Conservation (phyloP, 2,113 vertebrate genomes). For the Thryonomys swinderianus region DNA sequence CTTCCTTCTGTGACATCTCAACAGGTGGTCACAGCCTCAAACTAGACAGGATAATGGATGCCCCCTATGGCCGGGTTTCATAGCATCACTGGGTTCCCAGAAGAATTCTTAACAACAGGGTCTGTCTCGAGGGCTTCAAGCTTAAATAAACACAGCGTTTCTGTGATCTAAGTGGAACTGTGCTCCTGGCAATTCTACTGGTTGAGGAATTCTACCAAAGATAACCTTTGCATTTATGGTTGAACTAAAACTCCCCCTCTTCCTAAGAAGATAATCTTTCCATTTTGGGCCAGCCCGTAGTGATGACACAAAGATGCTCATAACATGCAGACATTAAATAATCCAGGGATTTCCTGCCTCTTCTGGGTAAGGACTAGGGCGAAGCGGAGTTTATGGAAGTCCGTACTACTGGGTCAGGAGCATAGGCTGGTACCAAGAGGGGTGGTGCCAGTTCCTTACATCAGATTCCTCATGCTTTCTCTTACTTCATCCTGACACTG, state of each 20-base stretch:
- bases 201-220: neutral
- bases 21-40: conserved; percentile 8
- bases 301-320: neutral
- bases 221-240: neutral
- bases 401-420: neutral
- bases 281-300: neutral
- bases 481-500: neutral
- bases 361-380: neutral
- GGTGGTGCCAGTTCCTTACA: rapidly evolving
- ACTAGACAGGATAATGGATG: neutral
- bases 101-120: neutral
- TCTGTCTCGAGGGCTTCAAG: neutral
- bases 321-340: neutral
- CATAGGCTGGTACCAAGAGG: rapidly evolving
- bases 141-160: neutral
- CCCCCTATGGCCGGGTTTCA: neutral
- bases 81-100: neutral
- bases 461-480: too few relatives aligned
- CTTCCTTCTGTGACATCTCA: neutral
- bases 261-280: neutral
- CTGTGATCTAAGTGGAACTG: neutral
- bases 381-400: neutral
- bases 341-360: neutral
- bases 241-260: neutral
- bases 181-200: neutral